Conservation (phyloP, 2,797 vertebrate species). For the Cephalopachus bancanus region DNA sequence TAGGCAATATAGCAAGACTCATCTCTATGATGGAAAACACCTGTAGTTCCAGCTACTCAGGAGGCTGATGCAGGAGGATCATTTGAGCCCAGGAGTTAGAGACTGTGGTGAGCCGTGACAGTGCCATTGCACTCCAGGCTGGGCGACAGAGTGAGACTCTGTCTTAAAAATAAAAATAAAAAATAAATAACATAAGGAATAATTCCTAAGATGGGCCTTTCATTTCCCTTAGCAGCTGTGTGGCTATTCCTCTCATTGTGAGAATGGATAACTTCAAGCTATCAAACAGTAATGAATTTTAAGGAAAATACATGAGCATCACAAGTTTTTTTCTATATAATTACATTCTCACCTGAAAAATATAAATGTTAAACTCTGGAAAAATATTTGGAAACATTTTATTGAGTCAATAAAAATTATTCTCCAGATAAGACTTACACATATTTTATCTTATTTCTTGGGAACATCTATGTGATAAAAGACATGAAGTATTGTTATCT, state of each 20-base stretch:
- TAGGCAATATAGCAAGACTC: no score
- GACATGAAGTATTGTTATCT: neutral
- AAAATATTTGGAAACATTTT: constrained; percentile 40
- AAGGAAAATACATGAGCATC: neutral
- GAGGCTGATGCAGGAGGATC: no score
- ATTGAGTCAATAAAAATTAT: neutral
- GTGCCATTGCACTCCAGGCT: no score
- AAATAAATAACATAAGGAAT: neutral
- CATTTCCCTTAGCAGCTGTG: neutral
- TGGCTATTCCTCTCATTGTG: neutral
- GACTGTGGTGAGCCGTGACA: no score
- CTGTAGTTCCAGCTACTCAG: no score
- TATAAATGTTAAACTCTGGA: neutral
- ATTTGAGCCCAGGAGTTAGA: no score
- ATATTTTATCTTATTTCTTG: neutral
- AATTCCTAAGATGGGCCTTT: neutral
- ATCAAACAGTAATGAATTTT: neutral
- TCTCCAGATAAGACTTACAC: neutral
- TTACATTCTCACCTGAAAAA: neutral
- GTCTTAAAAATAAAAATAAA: no score
- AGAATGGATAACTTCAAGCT: neutral
- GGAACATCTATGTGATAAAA: neutral
- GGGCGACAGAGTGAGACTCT: no score
- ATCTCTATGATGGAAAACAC: no score
- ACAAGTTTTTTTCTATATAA: neutral